Percentiles rank a stretch among this genome's conserved stretches.
Conservation (phyloP, 2,113 vertebrate genomes). For the Dermatemys mawii region DNA sequence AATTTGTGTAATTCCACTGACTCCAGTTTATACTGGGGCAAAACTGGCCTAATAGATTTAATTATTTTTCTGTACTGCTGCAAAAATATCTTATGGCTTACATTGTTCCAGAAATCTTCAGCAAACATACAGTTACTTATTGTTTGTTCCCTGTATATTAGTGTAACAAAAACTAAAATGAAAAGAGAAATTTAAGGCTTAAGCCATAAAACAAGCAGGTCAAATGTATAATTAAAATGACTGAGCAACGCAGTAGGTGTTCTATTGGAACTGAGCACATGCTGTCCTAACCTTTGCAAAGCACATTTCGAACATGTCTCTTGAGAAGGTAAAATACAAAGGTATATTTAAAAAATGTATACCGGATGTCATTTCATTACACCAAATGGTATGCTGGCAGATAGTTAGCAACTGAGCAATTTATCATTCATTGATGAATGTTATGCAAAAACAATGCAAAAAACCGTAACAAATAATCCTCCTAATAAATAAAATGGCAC, state of each 20-base stretch:
- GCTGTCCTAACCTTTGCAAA: background rate
- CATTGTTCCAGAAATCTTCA: background rate
- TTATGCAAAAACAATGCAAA: background rate
- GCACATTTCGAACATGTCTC: background rate
- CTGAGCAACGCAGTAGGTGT: rapidly evolving
- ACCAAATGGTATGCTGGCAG: background rate
- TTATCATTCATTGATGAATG: background rate
- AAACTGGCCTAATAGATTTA: background rate
- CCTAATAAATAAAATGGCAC: rapidly evolving
- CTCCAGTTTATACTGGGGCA: background rate
- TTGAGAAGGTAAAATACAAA: background rate
- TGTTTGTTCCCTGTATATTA: background rate
- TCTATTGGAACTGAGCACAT: rapidly evolving
- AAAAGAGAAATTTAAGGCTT: background rate
- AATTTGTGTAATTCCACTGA: rapidly evolving
- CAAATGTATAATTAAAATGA: background rate
- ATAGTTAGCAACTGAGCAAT: background rate
- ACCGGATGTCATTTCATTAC: background rate
- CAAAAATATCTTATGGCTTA: rapidly evolving
- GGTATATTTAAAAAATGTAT: background rate
- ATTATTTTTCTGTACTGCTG: rapidly evolving
- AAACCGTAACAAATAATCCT: background rate
- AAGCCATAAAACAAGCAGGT: background rate
- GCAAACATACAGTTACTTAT: background rate
- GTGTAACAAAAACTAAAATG: background rate